These are phyloP conservation scores for Talpa occidentalis DNA, from an alignment of 2,113 vertebrate species.

Conservation along the genomic window DNA sequence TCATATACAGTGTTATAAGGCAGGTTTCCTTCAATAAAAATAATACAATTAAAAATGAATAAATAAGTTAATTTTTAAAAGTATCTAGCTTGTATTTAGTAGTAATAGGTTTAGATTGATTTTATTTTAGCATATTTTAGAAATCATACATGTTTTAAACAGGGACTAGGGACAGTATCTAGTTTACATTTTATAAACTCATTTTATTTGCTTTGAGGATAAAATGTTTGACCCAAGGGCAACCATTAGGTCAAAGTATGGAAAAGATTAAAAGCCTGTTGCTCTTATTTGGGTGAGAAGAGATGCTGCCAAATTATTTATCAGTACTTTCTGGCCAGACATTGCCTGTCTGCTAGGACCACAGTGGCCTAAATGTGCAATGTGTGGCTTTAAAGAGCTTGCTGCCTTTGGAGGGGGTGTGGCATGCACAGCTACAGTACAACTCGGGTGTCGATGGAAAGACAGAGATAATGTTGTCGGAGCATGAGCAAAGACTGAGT, in stretches of 20 bases:
- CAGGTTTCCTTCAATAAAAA: too few species aligned
- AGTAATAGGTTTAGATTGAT: not conserved
- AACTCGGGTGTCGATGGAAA: not conserved
- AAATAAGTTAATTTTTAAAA: too few species aligned
- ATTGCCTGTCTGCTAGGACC: not conserved
- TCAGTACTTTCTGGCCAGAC: not conserved
- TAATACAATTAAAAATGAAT: too few species aligned
- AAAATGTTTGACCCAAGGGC: not conserved
- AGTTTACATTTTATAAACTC: not conserved
- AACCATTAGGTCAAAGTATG: not conserved
- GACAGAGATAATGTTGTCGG: not conserved
- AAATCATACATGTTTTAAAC: not conserved
- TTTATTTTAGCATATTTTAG: not conserved
- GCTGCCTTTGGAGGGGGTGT: not conserved
- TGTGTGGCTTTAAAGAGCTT: not conserved
- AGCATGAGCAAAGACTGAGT: not conserved
- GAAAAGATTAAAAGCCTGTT: not conserved
- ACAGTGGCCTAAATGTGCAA: not conserved
- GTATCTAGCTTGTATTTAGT: not conserved
- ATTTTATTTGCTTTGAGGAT: not conserved
- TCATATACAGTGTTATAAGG: too few species aligned
- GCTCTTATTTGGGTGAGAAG: not conserved
- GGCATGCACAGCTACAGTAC: not conserved
- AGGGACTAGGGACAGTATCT: not conserved
- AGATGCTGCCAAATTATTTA: not conserved